Evolutionary conservation across 2,113 vertebrate species (phyloP).

Genomic region (Chaetura pelagica): DNA sequence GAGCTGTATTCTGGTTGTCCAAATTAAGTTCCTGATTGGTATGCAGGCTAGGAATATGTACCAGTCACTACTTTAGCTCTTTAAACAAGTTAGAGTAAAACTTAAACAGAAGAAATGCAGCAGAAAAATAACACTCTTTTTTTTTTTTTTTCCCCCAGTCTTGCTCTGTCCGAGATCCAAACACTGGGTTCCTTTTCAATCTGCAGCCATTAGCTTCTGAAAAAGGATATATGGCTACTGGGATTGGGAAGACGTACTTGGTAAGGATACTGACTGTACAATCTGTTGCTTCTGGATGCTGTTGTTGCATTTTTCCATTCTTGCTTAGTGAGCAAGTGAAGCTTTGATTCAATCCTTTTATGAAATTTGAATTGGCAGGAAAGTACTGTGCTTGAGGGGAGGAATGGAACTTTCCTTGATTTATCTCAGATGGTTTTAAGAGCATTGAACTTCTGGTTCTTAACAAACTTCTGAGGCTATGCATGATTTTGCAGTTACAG

Average conservation of each 20-base stretch:
- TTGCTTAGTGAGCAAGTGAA: neutral
- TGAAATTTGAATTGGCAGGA: neutral
- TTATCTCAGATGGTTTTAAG: neutral
- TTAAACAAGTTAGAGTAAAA: neutral
- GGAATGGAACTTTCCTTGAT: neutral
- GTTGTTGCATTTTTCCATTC: neutral
- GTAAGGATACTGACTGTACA: constrained; percentile 69
- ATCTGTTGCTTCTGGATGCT: accelerated
- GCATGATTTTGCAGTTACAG: neutral
- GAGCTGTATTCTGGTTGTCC: neutral
- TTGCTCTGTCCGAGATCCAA: constrained; percentile 87
- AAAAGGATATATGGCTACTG: constrained; percentile 72
- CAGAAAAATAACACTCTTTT: neutral
- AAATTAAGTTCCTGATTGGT: neutral
- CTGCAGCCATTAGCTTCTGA: constrained; percentile 79
- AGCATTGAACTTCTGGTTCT: neutral
- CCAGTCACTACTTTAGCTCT: neutral
- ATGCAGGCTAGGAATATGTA: neutral
- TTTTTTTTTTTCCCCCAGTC: constrained; percentile 72
- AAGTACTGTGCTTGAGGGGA: neutral
- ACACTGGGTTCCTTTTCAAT: constrained; percentile 88
- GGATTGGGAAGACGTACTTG: constrained; percentile 82
- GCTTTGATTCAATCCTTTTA: neutral
- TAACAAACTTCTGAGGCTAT: neutral
- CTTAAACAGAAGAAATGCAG: neutral